These are phyloP conservation scores for Mesocricetus auratus DNA, from an alignment of 2,113 vertebrate species.

Conservation along the genomic window DNA sequence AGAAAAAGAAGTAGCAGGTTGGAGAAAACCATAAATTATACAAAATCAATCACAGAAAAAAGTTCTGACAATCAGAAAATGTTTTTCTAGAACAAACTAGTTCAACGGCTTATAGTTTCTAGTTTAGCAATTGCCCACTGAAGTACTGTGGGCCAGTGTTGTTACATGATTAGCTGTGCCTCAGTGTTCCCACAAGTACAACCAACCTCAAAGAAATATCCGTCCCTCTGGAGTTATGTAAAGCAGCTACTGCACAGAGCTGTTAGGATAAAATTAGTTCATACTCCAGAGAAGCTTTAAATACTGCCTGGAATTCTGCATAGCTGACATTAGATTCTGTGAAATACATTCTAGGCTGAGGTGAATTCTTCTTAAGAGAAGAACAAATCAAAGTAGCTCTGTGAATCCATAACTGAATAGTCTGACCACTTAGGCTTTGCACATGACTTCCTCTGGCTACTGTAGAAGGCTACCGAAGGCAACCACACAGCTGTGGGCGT, in stretches of 20 bases:
- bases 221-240: background rate
- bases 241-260: background rate
- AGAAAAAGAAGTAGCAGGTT: constrained; percentile 13
- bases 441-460: background rate
- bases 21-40: background rate
- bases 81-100: constrained; percentile 29
- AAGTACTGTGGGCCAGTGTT: background rate
- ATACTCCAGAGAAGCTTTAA: background rate
- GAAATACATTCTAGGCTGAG: constrained; percentile 23
- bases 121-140: background rate
- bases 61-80: background rate
- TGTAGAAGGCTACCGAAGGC: background rate
- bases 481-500: background rate
- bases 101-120: background rate
- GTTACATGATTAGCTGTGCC: background rate
- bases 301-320: background rate
- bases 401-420: background rate
- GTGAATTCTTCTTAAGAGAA: constrained; percentile 17
- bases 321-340: background rate
- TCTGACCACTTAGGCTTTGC: background rate
- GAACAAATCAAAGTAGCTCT: background rate
- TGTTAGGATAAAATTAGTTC: background rate
- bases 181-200: background rate
- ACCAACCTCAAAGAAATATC: background rate
- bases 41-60: background rate